Conservation (phyloP, 2,797 vertebrate species). For the Sebastes hubbsi region DNA sequence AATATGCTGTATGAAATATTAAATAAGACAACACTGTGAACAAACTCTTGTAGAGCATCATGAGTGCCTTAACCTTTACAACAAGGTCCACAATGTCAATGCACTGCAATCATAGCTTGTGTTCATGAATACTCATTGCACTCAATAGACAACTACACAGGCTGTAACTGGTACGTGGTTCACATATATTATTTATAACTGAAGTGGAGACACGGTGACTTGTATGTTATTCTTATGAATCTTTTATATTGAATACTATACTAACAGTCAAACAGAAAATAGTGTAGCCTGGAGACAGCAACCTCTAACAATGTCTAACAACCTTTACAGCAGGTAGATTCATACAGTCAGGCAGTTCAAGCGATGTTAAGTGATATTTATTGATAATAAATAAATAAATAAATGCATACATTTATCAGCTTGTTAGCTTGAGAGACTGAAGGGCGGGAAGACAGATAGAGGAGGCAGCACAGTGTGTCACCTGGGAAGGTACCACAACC, state of each 20-base stretch:
- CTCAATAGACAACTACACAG: neutral
- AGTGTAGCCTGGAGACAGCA: neutral
- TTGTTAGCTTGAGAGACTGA: no score
- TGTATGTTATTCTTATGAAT: neutral
- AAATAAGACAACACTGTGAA: neutral
- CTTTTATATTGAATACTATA: neutral
- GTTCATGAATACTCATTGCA: neutral
- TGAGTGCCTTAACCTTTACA: neutral
- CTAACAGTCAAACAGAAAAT: neutral
- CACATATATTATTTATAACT: neutral
- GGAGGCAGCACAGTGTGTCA: neutral
- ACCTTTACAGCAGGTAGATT: neutral
- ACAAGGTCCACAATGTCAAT: neutral
- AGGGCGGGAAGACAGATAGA: no score
- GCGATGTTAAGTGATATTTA: neutral
- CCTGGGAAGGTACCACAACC: neutral
- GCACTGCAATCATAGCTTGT: neutral
- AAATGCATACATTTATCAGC: no score
- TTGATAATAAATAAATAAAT: no score
- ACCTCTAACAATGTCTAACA: neutral
- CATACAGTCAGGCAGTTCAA: neutral
- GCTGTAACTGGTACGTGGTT: neutral
- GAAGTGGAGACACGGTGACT: neutral
- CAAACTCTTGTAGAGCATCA: neutral
- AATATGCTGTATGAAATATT: neutral